Percentiles rank a stretch among this genome's conserved stretches.
These are phyloP conservation scores for Monoplex corrugatus DNA, from an alignment of 2,888 invertebrate genomes.

Conservation along the genomic window DNA sequence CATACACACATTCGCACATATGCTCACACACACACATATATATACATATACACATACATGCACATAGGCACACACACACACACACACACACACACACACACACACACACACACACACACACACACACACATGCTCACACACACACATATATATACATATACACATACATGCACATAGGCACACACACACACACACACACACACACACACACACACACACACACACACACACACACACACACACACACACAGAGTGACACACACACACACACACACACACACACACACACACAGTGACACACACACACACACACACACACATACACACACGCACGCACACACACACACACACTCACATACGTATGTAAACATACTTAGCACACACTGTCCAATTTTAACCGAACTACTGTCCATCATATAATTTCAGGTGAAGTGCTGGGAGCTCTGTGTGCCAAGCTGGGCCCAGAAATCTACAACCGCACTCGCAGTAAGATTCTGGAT, in stretches of 20 bases:
- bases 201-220: neutral
- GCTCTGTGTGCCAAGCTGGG: slow-evolving; percentile 81
- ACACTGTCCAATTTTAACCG: neutral
- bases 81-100: neutral
- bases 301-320: neutral
- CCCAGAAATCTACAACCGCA: slow-evolving; percentile 78
- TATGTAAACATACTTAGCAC: neutral
- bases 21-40: too few relatives aligned
- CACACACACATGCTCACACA: neutral
- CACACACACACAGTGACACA: too few relatives aligned
- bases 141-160: neutral
- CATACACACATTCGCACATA: too few relatives aligned
- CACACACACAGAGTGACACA: too few relatives aligned
- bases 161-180: neutral
- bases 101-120: neutral
- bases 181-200: slow-evolving; percentile 21
- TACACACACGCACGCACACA: neutral
- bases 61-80: neutral
- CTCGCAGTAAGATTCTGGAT: slow-evolving; percentile 78
- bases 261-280: too few relatives aligned
- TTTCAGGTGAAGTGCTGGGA: slow-evolving; percentile 82
- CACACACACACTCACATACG: neutral
- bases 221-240: too few relatives aligned
- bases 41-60: too few relatives aligned
- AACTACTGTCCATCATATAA: neutral